phyloP scores from a whole-genome alignment of 2,888 invertebrate species.

The Xestia ashworthii region DNA sequence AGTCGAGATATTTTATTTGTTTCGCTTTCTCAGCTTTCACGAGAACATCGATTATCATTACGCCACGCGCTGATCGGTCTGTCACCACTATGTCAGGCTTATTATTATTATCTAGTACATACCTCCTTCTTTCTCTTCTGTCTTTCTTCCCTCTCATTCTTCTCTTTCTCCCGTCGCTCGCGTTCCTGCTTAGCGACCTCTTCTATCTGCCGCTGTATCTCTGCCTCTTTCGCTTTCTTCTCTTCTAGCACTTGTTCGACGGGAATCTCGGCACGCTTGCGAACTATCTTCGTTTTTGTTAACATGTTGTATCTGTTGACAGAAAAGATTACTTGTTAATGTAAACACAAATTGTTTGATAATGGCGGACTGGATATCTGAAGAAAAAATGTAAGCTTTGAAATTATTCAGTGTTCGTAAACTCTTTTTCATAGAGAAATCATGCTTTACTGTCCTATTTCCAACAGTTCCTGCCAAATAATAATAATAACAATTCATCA shows the following conservation, averaged over 20 bases:
- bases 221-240: conserved; percentile 81
- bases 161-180: conserved; percentile 78
- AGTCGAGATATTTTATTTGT: too few relatives aligned
- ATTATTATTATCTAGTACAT: not conserved
- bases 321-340: not conserved
- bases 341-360: not conserved
- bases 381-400: not conserved
- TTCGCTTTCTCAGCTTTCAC: too few relatives aligned
- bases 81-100: too few relatives aligned
- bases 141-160: conserved; percentile 79
- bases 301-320: conserved; percentile 83
- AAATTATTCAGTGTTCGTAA: not conserved
- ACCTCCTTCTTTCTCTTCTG: conserved; percentile 86
- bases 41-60: too few relatives aligned
- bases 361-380: not conserved
- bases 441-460: not conserved
- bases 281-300: conserved; percentile 85
- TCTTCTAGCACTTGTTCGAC: conserved; percentile 86
- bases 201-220: conserved; percentile 77
- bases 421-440: not conserved
- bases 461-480: not conserved
- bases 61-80: too few relatives aligned
- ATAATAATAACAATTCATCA: not conserved
- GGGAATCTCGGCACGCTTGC: conserved; percentile 84
- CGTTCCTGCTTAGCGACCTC: conserved; percentile 75